Percentiles rank a stretch among this genome's conserved stretches.
Evolutionary conservation across 2,113 vertebrate species (phyloP).

Genomic region (Puma concolor): DNA sequence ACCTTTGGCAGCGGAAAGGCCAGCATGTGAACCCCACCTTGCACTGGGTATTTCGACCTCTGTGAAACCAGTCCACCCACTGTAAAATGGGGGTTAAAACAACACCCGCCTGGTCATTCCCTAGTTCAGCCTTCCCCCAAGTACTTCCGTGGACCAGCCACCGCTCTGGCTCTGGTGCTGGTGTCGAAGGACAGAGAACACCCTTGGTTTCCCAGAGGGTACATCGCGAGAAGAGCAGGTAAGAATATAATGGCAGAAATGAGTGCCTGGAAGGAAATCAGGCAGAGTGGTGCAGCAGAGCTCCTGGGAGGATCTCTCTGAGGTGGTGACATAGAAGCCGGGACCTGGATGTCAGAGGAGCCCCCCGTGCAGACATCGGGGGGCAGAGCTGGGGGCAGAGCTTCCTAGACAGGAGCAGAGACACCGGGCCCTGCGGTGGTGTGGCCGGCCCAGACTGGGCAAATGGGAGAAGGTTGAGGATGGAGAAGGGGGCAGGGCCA

Average conservation of each 20-base stretch:
- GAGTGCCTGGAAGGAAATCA: background rate
- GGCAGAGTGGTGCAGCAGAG: too few relatives aligned
- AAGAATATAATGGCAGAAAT: background rate
- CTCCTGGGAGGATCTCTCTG: background rate
- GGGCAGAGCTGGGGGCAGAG: background rate
- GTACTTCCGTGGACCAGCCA: background rate
- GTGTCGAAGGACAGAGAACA: background rate
- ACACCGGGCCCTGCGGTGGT: background rate
- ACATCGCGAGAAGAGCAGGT: background rate
- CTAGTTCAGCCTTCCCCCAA: background rate
- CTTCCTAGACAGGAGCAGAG: background rate
- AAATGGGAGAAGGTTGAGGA: background rate
- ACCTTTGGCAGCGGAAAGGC: background rate
- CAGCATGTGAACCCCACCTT: background rate
- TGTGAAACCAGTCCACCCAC: background rate
- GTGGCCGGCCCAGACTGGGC: background rate
- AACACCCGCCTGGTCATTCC: background rate
- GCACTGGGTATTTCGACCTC: background rate
- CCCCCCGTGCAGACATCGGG: background rate
- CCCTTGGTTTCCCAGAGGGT: background rate
- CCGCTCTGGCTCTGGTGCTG: too few relatives aligned
- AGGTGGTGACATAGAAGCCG: background rate
- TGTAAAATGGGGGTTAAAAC: background rate
- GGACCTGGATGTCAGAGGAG: background rate
- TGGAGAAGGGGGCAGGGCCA: background rate